phyloP scores from a whole-genome alignment of 2,113 vertebrate genomes.

The Mugil cephalus region DNA sequence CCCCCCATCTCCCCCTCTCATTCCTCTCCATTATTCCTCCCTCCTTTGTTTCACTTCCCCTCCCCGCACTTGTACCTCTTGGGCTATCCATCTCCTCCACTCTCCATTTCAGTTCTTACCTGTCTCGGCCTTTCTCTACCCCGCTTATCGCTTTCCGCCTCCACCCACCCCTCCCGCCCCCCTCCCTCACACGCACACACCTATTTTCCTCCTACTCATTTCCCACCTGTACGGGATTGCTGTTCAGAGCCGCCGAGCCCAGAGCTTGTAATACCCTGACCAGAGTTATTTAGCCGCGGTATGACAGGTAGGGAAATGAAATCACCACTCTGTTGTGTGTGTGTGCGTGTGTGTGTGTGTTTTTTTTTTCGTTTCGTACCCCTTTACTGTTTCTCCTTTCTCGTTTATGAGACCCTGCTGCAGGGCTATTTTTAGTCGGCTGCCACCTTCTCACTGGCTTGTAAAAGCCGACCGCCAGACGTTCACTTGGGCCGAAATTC shows the following conservation, averaged over 20 bases:
- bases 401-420: conserved; percentile 70
- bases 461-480: conserved; percentile 65
- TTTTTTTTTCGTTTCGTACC: conserved; percentile 63
- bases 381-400: conserved; percentile 70
- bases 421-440: conserved; percentile 75
- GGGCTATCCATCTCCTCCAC: conserved; percentile 35
- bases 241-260: conserved; percentile 58
- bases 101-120: conserved; percentile 40
- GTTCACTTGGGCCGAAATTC: conserved; percentile 61
- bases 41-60: conserved; percentile 1
- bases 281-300: conserved; percentile 75
- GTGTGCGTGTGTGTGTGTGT: conserved; percentile 41
- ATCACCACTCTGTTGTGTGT: conserved; percentile 60
- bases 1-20: conserved; percentile 11
- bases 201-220: conserved; percentile 64
- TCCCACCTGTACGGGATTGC: conserved; percentile 69
- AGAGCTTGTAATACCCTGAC: conserved; percentile 70
- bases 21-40: conserved; percentile 27
- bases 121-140: conserved; percentile 9
- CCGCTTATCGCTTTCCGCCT: conserved; percentile 41
- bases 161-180: conserved; percentile 1
- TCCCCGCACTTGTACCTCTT: conserved; percentile 2
- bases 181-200: conserved; percentile 8
- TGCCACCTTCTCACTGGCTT: conserved; percentile 68
- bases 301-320: conserved; percentile 81